Evolutionary conservation across 23 tunicate species (phyloP), one percentile per base, ranked within the genome.

Genomic region (Halocynthia aurantium): DNA sequence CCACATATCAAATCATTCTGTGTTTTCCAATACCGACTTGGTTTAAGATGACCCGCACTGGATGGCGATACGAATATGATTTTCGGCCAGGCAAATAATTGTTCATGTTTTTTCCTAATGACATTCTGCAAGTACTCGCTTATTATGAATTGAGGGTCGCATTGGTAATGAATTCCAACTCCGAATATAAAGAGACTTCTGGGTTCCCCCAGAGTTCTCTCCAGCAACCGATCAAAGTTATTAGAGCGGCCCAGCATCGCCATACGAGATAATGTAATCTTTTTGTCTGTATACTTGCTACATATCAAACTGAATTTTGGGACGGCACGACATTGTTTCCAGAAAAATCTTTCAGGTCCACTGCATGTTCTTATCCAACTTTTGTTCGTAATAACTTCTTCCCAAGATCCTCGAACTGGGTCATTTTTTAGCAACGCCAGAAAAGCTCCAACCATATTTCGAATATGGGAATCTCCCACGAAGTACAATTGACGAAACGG

Each of bases 381-480:
- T 31, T 31, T 31, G 20, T 40, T 57, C 6, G 81, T 51, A 6
- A 77, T n/a, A 7, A 8, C 64, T 15, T 10, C 66, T 12, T 6
- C n/a, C 56, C 53, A 50, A 11, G 71, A 22, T 11, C 76, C 83
- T 7, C 63, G 50, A 15, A 53, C 8, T 19, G 75, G 65, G 64
- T 80, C 83, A 22, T 68, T 66, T 20, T 75, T 52, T 53, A 80
- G 76, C 75, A 80, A 70, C 53, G 69, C 52, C 2, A 80, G 11
- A 10, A 80, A 67, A 8, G 83, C 69, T 13, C 53, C 52, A 18
- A 67, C 69, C 75, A 67, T 80, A 65, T 80, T 80, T 7, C 83
- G 83, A 21, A 67, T 69, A 20, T 68, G 53, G 22, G 83, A 80
- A 69, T 80, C 83, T 17, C 83, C 83, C 8, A 68, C 83, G 55